Evolutionary conservation across 2,797 vertebrate genomes (phyloP).

Genomic region (Falco cherrug): DNA sequence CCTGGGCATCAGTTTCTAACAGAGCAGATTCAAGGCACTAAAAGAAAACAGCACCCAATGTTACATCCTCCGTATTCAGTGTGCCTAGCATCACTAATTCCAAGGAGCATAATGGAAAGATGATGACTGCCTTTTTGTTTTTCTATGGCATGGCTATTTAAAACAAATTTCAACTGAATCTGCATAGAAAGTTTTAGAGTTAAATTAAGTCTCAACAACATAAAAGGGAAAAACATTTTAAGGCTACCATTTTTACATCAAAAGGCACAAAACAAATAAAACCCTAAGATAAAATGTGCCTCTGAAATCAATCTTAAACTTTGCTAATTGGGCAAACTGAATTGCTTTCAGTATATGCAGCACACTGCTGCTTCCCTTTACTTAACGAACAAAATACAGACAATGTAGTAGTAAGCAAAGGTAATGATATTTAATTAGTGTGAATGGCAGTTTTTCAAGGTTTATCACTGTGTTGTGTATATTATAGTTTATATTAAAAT

Average conservation of each 20-base stretch:
- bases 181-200: background rate
- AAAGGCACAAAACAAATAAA: background rate
- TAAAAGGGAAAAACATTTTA: background rate
- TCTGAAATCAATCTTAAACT: background rate
- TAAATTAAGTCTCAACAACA: background rate
- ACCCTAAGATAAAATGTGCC: background rate
- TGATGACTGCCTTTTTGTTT: background rate
- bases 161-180: background rate
- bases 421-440: slow-evolving; percentile 35
- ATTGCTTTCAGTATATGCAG: background rate
- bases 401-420: background rate
- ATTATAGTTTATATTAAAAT: slow-evolving; percentile 35
- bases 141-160: background rate
- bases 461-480: background rate
- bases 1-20: background rate
- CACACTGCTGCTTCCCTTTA: background rate
- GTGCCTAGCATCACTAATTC: background rate
- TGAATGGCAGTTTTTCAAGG: background rate
- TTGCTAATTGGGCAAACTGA: background rate
- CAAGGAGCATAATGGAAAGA: background rate
- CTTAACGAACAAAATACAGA: background rate
- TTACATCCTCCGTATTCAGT: background rate
- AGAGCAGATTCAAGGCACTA: background rate
- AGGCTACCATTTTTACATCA: background rate
- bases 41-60: background rate